These are phyloP conservation scores for Pituophis catenifer DNA, from an alignment of 2,113 vertebrate genomes.

Conservation along the genomic window DNA sequence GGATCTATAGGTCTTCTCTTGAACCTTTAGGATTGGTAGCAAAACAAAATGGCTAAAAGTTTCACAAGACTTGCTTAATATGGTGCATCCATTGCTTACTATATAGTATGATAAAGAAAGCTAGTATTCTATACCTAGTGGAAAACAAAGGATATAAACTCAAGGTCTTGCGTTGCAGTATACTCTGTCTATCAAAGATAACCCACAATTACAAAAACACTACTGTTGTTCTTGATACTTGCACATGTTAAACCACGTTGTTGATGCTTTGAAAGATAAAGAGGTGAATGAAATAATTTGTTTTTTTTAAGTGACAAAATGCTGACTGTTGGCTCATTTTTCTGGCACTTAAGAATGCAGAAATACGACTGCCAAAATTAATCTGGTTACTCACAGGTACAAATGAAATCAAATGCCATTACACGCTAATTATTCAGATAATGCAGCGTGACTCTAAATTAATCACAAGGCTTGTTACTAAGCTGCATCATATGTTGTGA, in stretches of 20 bases:
- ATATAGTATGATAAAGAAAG: neutral
- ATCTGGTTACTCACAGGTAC: neutral
- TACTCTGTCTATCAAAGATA: neutral
- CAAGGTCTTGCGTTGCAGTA: neutral
- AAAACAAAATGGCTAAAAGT: neutral
- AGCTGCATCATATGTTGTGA: neutral
- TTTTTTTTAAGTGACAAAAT: neutral
- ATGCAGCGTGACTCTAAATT: neutral
- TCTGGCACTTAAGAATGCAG: neutral
- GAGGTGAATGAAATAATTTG: neutral
- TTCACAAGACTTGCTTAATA: neutral
- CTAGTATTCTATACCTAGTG: neutral
- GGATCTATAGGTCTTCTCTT: neutral
- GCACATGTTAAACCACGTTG: neutral
- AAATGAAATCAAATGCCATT: slow-evolving; percentile 7
- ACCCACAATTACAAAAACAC: neutral
- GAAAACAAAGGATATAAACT: neutral
- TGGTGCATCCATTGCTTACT: neutral
- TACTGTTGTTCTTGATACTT: neutral
- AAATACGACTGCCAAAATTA: neutral
- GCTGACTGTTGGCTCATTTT: neutral
- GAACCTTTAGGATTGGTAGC: neutral
- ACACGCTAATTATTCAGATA: neutral
- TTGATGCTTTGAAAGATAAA: neutral
- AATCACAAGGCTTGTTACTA: neutral